Base-by-base conservation (phyloP, 1,140 invertebrate species). In the Mactra quadrangularis region DNA sequence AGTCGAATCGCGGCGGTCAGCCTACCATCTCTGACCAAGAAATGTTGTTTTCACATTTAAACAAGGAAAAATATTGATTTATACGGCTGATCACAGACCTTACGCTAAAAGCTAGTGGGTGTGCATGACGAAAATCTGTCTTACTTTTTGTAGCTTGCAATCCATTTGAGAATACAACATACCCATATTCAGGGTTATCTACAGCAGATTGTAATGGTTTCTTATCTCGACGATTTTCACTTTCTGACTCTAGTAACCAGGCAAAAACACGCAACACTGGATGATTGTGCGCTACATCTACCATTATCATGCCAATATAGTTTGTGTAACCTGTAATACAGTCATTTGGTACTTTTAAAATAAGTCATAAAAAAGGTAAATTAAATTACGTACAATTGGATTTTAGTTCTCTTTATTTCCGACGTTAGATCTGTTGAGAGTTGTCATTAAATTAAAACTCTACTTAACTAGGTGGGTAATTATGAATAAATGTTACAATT, bases 261-360 rank as follows among this genome's bases (percentile, higher is more conserved):
- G 68, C 72, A 60, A 86, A 87, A 3, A 85, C 82, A 11, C 82
- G 59, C 79, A 87, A 83, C 33, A 52, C 52, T 0, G 85, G 87
- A 29, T 88, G 79, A 78, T 86, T 86, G 78, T 88, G 85, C 22
- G 85, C 83, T 41, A 85, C 79, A 70, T 86, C 84, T 13, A 86
- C 87, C 53, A 85, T 68, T 33, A 85, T 38, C 70, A 84, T 82
- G 11, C 86, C 77, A 19, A 86, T 50, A 59, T 88, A 88, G 15
- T 77, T 71, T 25, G 55, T 70, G 62, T 83, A 84, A 41, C 86
- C 84, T 86, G 64, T 13, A 66, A 41, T 22, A n/a, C 47, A 50
- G 35, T 17, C 55, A 15, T 27, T 29, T 60, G 31, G 3, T 17
- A 60, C 17, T 17, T 60, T 17, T n/a, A n/a, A n/a, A n/a, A n/a